Base-by-base conservation (phyloP, 2,797 vertebrate genomes). In the Choloepus didactylus region DNA sequence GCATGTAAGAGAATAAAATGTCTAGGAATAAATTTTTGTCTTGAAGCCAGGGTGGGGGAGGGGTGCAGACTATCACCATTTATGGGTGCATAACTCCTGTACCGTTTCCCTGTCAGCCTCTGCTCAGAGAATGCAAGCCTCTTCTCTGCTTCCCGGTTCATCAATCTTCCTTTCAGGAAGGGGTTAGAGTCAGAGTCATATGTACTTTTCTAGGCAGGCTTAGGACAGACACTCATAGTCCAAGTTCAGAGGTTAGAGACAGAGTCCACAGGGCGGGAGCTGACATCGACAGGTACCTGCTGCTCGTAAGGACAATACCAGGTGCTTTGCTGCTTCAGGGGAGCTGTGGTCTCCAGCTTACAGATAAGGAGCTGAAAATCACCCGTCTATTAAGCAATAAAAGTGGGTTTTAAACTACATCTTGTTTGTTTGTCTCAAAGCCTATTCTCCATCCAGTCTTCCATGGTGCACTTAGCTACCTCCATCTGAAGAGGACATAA, bases 41-140 rank as follows among this genome's bases (percentile, higher is more conserved):
- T 35, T 35, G 35, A 35, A 35, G 35, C 35, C 35, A 35, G 35
- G 35, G 35, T 35, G 35, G 35, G 35, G 35, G 35, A 41, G 80
- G 62, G 46, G 41, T 8, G 19, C 0, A 0, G 62, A 2, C 64
- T 2, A 5, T 56, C 0, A 1, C 3, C 4, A n/a, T 16, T 8
- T 19, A 11, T 35, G 12, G 67, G 60, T 1, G 1, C 15, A 3
- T 19, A 41, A 77, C 35, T 10, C 79, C 66, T 60, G 18, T 54
- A 12, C 4, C 3, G 5, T 15, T 3, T 2, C 56, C 31, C 6
- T 35, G 35, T 35, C 6, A 11, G 77, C 77, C 46, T 18, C 60
- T 29, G 1, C 18, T 19, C 12, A 14, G 5, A 56, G 27, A 11
- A 18, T 9, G 2, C 6, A 4, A 4, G 46, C 35, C 31, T 9